Evolutionary conservation across 2,797 vertebrate genomes (phyloP).

Genomic region (Crenichthys baileyi): DNA sequence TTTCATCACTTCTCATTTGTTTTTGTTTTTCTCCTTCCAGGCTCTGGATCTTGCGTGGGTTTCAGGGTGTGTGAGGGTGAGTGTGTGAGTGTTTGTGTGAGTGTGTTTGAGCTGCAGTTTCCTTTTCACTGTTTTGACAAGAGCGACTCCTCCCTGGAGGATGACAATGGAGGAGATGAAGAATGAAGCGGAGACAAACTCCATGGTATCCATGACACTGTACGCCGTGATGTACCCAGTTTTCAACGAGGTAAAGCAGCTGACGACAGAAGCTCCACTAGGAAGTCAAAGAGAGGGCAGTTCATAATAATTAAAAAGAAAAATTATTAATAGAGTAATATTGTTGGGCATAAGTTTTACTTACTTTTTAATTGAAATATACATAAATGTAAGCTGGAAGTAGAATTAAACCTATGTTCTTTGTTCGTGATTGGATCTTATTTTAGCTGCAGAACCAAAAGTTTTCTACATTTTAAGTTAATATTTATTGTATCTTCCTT

Average conservation of each 20-base stretch:
- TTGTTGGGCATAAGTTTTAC: background rate
- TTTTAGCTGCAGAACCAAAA: background rate
- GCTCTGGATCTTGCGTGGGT: constrained; percentile 56
- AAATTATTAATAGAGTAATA: background rate
- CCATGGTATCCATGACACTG: constrained; percentile 99
- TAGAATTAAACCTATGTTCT: background rate
- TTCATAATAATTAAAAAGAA: background rate
- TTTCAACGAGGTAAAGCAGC: constrained; percentile 92
- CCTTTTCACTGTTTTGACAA: constrained; percentile 66
- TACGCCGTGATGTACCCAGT: constrained; percentile 99
- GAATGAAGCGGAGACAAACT: constrained; percentile 99
- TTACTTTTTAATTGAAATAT: background rate
- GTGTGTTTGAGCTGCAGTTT: constrained; percentile 82
- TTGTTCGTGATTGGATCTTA: background rate
- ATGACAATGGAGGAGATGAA: constrained; percentile 99
- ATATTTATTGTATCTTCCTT: background rate
- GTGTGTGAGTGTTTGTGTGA: constrained; percentile 66
- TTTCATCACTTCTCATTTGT: background rate
- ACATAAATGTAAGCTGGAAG: too few relatives aligned
- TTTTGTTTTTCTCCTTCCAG: constrained; percentile 38
- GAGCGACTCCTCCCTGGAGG: constrained; percentile 91
- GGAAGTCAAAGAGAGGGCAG: background rate
- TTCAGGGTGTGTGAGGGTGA: constrained; percentile 49
- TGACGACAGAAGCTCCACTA: too few relatives aligned
- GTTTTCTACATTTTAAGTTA: background rate